Evolutionary conservation across 1,140 invertebrate genomes (phyloP), one percentile per base, ranked within the genome.

Genomic region (Eciton burchellii): DNA sequence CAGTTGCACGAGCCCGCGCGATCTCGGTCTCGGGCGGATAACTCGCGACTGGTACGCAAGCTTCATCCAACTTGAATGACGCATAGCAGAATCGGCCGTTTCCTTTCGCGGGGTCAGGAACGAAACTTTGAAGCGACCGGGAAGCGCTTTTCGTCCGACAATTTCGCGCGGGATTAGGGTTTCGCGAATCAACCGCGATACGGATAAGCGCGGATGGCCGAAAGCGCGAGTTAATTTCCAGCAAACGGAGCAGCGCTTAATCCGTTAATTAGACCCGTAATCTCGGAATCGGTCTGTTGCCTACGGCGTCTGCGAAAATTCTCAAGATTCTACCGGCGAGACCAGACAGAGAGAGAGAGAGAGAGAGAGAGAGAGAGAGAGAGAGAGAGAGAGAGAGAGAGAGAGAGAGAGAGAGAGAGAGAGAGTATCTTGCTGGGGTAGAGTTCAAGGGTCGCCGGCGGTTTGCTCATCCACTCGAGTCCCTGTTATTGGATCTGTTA

Each of bases 181-280:
- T 56, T 70, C 21, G 54, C 26, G 41, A 72, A 76, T 76, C 49
- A 79, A 70, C 49, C 63, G 16, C 24, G n/a, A 45, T 70, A 56
- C 45, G 45, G 47, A 41, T 63, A 76, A 49, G n/a, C 57, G 47
- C n/a, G 73, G 68, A 68, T 57, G 62, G n/a, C 65, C 62, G 57
- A 54, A 60, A 62, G 24, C 12, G 73, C 57, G 57, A 72, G 77
- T 73, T 82, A 66, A 84, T 71, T 82, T 81, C 49, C 43, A 47
- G 59, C 47, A 56, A 72, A 70, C 72, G 59, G 52, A 84, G 29
- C 56, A 65, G 56, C 54, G 65, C 79, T 89, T 89, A 90, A 90
- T 88, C 87, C 84, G 82, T 90, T 90, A 89, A 90, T 90, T 90
- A 90, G 88, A 90, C 84, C 88, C 82, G 88, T 89, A 89, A 90